Percentiles rank a stretch among this genome's conserved stretches.
Evolutionary conservation across 2,113 vertebrate species (phyloP).

Genomic region (Maccullochella peelii): DNA sequence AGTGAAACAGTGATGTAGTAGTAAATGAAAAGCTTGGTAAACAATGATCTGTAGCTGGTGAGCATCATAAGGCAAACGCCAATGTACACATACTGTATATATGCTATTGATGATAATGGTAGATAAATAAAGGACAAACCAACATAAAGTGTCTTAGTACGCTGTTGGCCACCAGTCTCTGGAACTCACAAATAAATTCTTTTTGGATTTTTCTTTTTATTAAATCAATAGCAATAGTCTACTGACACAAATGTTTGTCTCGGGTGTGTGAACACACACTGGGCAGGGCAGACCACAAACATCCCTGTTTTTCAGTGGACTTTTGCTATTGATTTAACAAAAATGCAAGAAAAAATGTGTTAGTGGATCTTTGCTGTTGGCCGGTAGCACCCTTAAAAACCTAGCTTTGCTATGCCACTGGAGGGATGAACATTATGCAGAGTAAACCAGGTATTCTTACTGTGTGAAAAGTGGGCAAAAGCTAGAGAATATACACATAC

Average conservation of each 20-base stretch:
- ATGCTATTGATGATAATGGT: not conserved
- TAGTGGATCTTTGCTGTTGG: not conserved
- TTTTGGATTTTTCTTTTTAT: not conserved
- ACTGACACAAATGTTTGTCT: conserved; percentile 4
- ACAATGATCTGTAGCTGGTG: conserved; percentile 36
- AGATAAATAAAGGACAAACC: not conserved
- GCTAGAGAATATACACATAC: not conserved
- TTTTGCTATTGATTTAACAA: conserved; percentile 5
- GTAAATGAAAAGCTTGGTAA: conserved; percentile 45
- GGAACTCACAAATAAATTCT: not conserved
- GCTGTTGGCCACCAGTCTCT: not conserved
- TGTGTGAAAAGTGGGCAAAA: not conserved
- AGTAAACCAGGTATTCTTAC: not conserved
- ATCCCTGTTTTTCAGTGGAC: not conserved
- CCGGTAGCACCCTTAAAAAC: not conserved
- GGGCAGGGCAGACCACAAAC: not conserved
- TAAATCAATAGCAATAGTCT: conserved; percentile 9
- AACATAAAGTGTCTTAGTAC: not conserved
- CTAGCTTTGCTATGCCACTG: not conserved
- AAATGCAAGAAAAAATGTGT: not conserved
- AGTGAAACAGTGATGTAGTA: conserved; percentile 32
- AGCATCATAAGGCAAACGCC: not conserved
- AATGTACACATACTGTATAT: too few species aligned
- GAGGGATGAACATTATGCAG: not conserved
- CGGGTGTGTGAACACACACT: conserved; percentile 3